These are phyloP conservation scores for Sylvia borin DNA, from an alignment of 2,797 vertebrate species.

Conservation along the genomic window DNA sequence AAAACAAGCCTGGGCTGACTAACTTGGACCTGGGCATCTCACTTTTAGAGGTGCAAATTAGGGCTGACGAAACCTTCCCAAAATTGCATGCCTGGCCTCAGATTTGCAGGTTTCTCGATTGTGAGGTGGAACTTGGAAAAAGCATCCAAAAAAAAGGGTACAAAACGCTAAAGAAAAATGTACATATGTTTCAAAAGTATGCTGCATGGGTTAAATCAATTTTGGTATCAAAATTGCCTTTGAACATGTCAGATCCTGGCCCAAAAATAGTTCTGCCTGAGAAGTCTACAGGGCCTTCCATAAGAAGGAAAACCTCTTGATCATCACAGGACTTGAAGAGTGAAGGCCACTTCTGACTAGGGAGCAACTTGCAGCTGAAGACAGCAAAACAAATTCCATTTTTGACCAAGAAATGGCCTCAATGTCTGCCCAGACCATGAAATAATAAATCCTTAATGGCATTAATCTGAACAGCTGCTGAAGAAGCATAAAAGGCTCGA, in stretches of 20 bases:
- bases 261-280: not conserved
- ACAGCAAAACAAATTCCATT: not conserved
- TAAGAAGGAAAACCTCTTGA: not conserved
- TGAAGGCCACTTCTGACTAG: not conserved
- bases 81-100: not conserved
- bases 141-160: not conserved
- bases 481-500: constrained; percentile 14
- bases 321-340: not conserved
- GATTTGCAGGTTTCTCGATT: not conserved
- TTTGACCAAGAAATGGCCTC: not conserved
- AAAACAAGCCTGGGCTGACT: constrained; percentile 33
- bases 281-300: not conserved
- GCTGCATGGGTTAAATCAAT: not conserved
- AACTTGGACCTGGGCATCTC: not conserved
- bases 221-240: not conserved
- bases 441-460: not conserved
- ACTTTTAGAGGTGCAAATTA: constrained; percentile 24
- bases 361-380: not conserved
- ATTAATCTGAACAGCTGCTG: constrained; percentile 22
- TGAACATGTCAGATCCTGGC: not conserved
- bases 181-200: accelerated
- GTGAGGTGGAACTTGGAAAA: not conserved
- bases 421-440: not conserved
- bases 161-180: not conserved
- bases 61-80: constrained; percentile 13